phyloP scores from a whole-genome alignment of 2,113 vertebrate species.

The Vireo altiloquus region DNA sequence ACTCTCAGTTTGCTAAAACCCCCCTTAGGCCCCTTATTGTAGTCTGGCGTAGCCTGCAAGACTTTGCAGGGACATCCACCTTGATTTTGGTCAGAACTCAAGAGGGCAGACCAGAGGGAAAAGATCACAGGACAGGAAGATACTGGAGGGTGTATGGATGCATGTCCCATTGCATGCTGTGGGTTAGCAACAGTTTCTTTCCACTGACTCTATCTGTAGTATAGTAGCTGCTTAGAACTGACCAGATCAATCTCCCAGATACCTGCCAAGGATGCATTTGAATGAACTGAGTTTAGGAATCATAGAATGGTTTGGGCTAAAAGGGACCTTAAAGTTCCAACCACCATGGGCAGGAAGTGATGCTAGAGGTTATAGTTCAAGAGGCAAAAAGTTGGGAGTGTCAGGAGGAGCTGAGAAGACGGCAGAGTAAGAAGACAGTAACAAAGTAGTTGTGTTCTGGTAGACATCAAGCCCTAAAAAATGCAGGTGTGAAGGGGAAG shows the following conservation, averaged over 20 bases:
- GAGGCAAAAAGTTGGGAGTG: not conserved
- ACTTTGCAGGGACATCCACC: not conserved
- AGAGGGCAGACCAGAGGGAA: not conserved
- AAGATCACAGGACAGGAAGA: not conserved
- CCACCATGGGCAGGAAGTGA: accelerated
- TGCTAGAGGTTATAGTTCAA: not conserved
- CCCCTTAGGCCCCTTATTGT: not conserved
- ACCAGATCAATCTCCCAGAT: not conserved
- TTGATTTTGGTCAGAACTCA: not conserved
- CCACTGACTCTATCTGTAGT: not conserved
- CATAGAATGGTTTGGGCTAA: not conserved
- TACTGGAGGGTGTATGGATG: not conserved
- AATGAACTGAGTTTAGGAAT: not conserved
- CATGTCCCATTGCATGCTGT: not conserved
- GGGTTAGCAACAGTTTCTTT: not conserved
- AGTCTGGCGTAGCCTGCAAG: no score
- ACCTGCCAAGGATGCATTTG: not conserved
- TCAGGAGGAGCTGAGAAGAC: not conserved
- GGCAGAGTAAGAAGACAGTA: not conserved
- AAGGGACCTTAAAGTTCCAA: not conserved
- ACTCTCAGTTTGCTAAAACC: not conserved
- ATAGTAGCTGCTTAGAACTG: not conserved
- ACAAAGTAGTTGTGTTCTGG: accelerated
- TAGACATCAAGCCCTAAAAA: not conserved
- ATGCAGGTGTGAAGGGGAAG: not conserved